phyloP scores from a whole-genome alignment of 2,113 vertebrate species.

The Cololabis saira region DNA sequence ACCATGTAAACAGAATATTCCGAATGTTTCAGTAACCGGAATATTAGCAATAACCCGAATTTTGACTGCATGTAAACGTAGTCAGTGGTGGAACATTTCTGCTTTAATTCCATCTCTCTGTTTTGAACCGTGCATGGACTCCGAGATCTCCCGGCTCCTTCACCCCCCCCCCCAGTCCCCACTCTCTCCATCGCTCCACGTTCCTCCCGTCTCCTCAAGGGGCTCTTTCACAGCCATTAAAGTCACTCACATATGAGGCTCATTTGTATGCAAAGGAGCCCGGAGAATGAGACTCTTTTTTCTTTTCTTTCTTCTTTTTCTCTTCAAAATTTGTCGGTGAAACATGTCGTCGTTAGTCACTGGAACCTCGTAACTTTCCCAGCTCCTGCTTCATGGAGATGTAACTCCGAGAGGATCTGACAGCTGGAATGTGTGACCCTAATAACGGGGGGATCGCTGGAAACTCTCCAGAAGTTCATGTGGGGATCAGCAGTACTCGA shows the following conservation, averaged over 20 bases:
- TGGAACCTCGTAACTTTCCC: conserved; percentile 26
- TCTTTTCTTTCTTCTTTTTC: conserved; percentile 6
- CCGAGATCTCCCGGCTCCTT: background rate
- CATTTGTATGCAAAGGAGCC: conserved; percentile 72
- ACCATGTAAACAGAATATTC: too few relatives aligned
- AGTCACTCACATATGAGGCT: conserved; percentile 67
- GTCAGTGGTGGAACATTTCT: background rate
- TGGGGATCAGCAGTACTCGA: too few relatives aligned
- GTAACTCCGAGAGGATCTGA: conserved; percentile 1
- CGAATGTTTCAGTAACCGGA: too few relatives aligned
- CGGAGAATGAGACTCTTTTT: conserved; percentile 9
- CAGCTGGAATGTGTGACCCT: conserved; percentile 18
- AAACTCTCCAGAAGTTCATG: too few relatives aligned
- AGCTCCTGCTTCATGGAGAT: conserved; percentile 18
- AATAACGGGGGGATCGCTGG: background rate
- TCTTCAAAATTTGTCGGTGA: conserved; percentile 19
- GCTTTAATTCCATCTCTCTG: background rate
- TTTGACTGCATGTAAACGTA: too few relatives aligned
- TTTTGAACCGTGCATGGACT: too few relatives aligned
- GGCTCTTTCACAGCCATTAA: conserved; percentile 58
- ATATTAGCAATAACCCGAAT: too few relatives aligned
- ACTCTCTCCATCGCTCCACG: background rate
- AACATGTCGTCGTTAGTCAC: conserved; percentile 35
- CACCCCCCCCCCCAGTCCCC: background rate
- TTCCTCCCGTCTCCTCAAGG: conserved; percentile 11